Evolutionary conservation across 1,140 invertebrate species (phyloP).

Genomic region (Meloidogyne exigua): DNA sequence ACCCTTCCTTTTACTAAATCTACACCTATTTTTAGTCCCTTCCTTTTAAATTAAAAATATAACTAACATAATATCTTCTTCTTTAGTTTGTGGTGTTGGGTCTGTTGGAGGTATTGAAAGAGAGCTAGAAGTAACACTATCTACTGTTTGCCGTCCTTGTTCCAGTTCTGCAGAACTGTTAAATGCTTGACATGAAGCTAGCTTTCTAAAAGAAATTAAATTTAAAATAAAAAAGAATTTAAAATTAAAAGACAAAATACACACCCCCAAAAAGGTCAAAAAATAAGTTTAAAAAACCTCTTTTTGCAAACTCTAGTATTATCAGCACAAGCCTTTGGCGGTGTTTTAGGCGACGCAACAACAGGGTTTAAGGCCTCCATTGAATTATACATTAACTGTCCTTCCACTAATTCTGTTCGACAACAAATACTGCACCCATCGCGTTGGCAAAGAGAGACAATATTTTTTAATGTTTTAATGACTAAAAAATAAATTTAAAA

Average conservation of each 20-base stretch:
- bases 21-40: too few species aligned
- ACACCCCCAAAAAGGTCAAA: too few species aligned
- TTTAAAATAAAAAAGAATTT: too few species aligned
- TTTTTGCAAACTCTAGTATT: neutral
- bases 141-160: neutral
- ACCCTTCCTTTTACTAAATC: neutral
- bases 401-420: neutral
- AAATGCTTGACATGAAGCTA: neutral
- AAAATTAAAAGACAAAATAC: too few species aligned
- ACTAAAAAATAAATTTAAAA: neutral
- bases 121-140: neutral
- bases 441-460: neutral
- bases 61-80: too few species aligned
- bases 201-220: too few species aligned
- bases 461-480: neutral
- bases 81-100: neutral
- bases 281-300: too few species aligned
- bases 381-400: too few species aligned
- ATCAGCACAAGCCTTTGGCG: neutral
- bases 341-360: neutral
- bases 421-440: neutral
- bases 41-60: neutral
- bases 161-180: neutral
- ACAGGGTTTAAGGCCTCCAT: too few species aligned
- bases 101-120: neutral